Evolutionary conservation across 2,888 invertebrate species (phyloP), one percentile per base, ranked within the genome.

Genomic region (Xylota sylvarum): DNA sequence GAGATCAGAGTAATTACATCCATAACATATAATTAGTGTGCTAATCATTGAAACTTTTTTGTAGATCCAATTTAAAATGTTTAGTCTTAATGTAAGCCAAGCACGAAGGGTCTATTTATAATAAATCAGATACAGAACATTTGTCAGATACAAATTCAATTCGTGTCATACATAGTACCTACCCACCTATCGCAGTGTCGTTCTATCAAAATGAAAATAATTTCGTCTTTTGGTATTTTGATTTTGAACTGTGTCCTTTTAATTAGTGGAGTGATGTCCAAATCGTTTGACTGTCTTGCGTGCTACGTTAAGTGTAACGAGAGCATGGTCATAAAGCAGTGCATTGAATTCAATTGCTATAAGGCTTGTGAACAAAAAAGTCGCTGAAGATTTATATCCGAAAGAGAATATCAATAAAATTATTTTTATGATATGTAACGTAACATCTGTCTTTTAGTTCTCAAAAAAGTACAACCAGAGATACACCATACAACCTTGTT

Each of bases 291-390:
- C 23, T 70, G 70, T 56, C 32, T 70, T 27, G 9, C 17, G 5
- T 70, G 70, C n/a, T 55, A 56, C 4, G 56, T 70, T 55, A 0
- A 3, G 9, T 70, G 70, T 12, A 70, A 70, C 7, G 37, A 55
- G 5, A 32, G 17, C n/a, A 17, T 70, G 5, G 32, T 40, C 3
- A 32, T 70, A 12, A 32, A 27, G 6, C 17, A 56, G 32, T 70
- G 70, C 19, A n/a, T 70, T 5, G 23, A 56, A 46, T 30, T 32
- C 0, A 70, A 40, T 40, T 56, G 70, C 12, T n/a, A 4, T n/a
- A 1, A 17, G 6, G 7, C 1, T 9, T 7, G 10, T 35, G 0
- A 40, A n/a, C 4, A 5, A n/a, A 40, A 23, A 23, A 23, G 23
- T n/a, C n/a, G 3, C 23, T 23, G 23, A 23, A 3, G 1, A 23